Conservation (phyloP, 1,140 invertebrate genomes). For the Doryteuthis pealeii region DNA sequence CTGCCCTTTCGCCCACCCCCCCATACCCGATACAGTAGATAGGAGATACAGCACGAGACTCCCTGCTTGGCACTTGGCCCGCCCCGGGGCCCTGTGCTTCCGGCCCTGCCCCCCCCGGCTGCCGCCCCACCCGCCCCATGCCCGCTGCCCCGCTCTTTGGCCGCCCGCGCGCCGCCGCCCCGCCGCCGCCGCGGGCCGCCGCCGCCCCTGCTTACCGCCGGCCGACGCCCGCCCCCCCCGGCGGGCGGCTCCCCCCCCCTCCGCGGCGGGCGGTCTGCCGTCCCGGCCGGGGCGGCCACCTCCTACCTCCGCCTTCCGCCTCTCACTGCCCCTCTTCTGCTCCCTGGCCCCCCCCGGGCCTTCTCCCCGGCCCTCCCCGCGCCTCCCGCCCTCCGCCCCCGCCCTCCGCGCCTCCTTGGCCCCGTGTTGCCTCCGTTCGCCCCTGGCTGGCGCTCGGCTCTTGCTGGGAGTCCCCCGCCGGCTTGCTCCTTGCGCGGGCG, state of each 20-base stretch:
- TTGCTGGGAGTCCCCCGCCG: background rate
- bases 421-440: constrained; percentile 1
- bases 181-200: constrained; percentile 13
- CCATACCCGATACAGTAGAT: no score
- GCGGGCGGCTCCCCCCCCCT: constrained; percentile 11
- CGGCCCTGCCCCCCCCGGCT: background rate
- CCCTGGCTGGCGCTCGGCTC: background rate
- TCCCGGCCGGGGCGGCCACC: background rate
- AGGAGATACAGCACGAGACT: no score
- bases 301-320: constrained; percentile 8
- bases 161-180: background rate
- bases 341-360: background rate
- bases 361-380: background rate
- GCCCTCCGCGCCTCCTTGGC: constrained; percentile 11
- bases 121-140: background rate
- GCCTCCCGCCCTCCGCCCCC: constrained; percentile 1
- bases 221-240: constrained; percentile 1
- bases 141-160: background rate
- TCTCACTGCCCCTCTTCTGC: constrained; percentile 4
- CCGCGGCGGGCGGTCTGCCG: background rate
- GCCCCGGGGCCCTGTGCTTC: background rate
- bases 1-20: no score
- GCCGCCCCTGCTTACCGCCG: background rate
- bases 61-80: no score
- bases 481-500: constrained; percentile 12